A percentile compares a stretch with the other conserved stretches of the same genome.
Evolutionary conservation across 1,140 invertebrate species (phyloP).

Genomic region (Centruroides sculpturatus): DNA sequence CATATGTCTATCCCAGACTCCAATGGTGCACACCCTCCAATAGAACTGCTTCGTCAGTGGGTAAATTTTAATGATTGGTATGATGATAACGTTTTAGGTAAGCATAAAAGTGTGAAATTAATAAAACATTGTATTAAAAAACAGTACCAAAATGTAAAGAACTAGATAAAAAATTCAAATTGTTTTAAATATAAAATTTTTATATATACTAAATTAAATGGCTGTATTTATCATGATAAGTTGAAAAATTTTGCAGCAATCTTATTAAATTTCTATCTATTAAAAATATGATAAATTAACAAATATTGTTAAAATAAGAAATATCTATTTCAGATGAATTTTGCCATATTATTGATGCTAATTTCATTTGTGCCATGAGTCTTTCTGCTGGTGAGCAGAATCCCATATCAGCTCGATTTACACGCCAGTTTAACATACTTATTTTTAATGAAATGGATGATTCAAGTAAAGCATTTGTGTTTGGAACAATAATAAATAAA

Average conservation of each 20-base stretch:
- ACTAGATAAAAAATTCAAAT: too few species aligned
- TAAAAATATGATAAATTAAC: too few species aligned
- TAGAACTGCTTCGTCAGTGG: conserved; percentile 74
- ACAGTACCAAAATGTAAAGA: too few species aligned
- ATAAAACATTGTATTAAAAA: too few species aligned
- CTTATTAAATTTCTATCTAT: too few species aligned
- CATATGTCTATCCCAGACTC: conserved; percentile 77
- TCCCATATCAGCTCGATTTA: conserved; percentile 67
- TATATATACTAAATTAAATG: too few species aligned
- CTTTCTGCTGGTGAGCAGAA: conserved; percentile 62
- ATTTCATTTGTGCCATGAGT: conserved; percentile 70
- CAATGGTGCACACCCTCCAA: conserved; percentile 77
- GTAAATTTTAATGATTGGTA: conserved; percentile 89
- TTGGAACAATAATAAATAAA: neutral
- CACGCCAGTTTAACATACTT: conserved; percentile 76
- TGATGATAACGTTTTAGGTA: conserved; percentile 56
- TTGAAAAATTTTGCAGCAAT: too few species aligned
- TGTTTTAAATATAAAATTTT: too few species aligned
- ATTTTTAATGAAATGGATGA: conserved; percentile 84
- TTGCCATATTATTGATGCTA: conserved; percentile 53
- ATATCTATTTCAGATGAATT: conserved; percentile 38
- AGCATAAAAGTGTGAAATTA: neutral
- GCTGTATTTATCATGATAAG: too few species aligned
- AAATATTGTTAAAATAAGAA: too few species aligned
- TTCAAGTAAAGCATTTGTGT: conserved; percentile 1